phyloP scores from a whole-genome alignment of 2,113 vertebrate species.

The Ictidomys tridecemlineatus region DNA sequence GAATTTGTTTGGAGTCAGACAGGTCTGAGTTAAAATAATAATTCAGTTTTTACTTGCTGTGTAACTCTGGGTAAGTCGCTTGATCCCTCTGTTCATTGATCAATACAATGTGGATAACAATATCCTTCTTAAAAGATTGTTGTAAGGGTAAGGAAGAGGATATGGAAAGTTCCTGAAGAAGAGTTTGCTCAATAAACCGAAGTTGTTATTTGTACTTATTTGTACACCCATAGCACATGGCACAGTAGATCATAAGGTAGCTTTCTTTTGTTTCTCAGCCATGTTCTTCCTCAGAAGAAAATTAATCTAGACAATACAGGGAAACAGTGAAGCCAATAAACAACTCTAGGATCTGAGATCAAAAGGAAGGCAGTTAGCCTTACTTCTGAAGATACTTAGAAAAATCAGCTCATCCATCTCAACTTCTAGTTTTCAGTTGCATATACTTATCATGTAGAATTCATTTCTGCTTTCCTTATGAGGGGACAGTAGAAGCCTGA shows the following conservation, averaged over 20 bases:
- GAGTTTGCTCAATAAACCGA: background rate
- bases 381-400: background rate
- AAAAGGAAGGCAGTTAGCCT: background rate
- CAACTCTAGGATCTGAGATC: background rate
- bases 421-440: background rate
- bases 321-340: background rate
- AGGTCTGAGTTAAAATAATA: background rate
- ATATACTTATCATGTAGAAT: background rate
- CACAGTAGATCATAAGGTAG: background rate
- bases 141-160: background rate
- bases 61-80: background rate
- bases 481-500: background rate
- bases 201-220: background rate
- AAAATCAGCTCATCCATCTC: background rate
- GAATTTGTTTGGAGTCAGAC: background rate
- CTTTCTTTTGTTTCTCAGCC: background rate
- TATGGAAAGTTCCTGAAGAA: background rate
- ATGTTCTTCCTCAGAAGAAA: background rate
- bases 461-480: background rate
- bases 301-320: background rate
- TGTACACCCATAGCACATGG: background rate
- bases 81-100: background rate
- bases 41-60: background rate
- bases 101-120: background rate
- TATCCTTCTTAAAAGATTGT: background rate